Evolutionary conservation across 1,140 invertebrate species (phyloP), one percentile per base, ranked within the genome.

Genomic region (Drosophila kohkoa): DNA sequence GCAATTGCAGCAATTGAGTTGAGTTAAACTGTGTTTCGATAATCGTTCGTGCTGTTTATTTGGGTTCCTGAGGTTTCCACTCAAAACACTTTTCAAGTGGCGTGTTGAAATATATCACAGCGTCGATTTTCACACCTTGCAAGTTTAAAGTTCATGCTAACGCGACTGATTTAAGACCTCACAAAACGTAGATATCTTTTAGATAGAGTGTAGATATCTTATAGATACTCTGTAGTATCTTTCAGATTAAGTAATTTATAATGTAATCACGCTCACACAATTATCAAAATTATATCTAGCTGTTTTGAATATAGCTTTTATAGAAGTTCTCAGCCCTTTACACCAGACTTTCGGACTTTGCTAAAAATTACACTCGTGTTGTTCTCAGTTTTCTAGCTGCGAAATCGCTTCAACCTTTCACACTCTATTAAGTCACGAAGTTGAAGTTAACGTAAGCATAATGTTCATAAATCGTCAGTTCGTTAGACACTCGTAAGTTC

Each of bases 381-480:
- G 8, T 49, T 10, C 45, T 35, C 43, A 32, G 49, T 75, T 59
- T 63, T 58, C 3, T 16, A 64, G 52, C 60, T 60, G 32, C 52
- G 16, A 75, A 74, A 65, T 59, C 3, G 32, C 35, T 66, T 51
- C 46, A 71, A 82, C 81, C 81, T 73, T 82, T 82, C 71, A 75
- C 80, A 83, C 77, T 83, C 74, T 66, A 73, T 63, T 63, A 60
- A 69, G 45, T 62, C 2, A 20, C 45, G 25, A 60, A 57, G 57
- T 28, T 16, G 58, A 41, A 59, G 41, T 59, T 45, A 35, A 59
- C 4, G 35, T 32, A 8, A 13, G 32, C 28, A 70, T 32, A 38
- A 49, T n/a, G 30, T 35, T 46, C 43, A 65, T 71, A 64, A 71
- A 64, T 57, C 59, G 60, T 15, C 13, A 64, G 51, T 32, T 65